These are phyloP conservation scores for Diplosoma virens DNA, from an alignment of 23 tunicate genomes.

Conservation along the genomic window DNA sequence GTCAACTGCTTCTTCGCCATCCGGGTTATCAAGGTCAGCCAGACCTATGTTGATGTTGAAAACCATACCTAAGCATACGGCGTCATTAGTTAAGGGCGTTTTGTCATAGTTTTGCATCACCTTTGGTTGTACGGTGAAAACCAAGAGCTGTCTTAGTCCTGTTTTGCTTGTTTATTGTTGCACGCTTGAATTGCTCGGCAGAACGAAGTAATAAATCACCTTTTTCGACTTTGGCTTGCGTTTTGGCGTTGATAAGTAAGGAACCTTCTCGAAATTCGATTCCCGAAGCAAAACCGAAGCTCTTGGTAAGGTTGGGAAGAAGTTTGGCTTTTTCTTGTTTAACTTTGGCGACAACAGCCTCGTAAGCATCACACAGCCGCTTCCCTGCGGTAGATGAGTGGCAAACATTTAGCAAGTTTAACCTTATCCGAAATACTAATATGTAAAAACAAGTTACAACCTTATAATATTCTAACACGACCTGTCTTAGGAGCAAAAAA, in stretches of 20 bases:
- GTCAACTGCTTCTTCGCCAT: conserved; percentile 46
- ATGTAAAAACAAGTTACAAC: no score
- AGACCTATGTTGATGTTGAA: conserved; percentile 91
- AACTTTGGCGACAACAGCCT: conserved; percentile 55
- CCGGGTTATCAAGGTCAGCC: conserved; percentile 52
- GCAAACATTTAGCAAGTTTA: no score
- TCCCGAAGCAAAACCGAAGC: conserved; percentile 93
- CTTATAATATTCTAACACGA: no score
- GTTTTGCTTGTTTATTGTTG: no score
- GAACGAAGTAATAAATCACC: conserved; percentile 34
- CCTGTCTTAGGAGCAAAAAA: no score
- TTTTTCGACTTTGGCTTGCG: conserved; percentile 66
- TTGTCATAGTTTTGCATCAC: neutral
- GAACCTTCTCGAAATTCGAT: conserved; percentile 94
- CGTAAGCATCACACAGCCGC: conserved; percentile 77
- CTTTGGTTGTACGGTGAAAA: no score
- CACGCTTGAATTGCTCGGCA: no score
- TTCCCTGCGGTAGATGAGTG: no score
- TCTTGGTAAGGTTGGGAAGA: conserved; percentile 58
- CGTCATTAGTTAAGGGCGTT: neutral
- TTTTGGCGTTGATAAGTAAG: conserved; percentile 73
- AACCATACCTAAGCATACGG: conserved; percentile 71
- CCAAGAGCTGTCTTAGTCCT: no score
- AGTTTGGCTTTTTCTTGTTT: conserved; percentile 55
- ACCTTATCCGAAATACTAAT: no score